These are phyloP conservation scores for Laupala kohalensis DNA, from an alignment of 1,140 invertebrate species.

Conservation along the genomic window DNA sequence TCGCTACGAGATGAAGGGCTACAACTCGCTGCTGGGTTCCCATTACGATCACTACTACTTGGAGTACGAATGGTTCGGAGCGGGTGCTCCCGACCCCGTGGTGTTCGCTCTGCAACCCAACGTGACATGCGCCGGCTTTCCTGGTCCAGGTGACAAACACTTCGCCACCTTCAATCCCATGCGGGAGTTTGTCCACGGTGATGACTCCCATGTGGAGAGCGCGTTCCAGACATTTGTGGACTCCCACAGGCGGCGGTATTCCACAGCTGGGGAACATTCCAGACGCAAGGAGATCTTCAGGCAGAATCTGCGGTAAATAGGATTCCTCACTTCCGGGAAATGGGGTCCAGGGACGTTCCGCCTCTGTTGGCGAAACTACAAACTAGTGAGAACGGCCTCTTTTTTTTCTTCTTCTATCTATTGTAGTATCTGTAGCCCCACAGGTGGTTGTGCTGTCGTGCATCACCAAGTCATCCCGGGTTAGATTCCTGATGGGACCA, in stretches of 20 bases:
- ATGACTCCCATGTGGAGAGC: conserved; percentile 56
- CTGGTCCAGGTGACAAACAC: conserved; percentile 68
- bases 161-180: conserved; percentile 84
- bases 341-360: no score
- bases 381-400: no score
- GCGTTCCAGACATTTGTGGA: conserved; percentile 67
- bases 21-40: conserved; percentile 79
- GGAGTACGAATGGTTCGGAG: conserved; percentile 60
- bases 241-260: conserved; percentile 60
- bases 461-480: no score
- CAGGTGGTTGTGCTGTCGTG: no score
- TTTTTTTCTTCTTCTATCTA: no score
- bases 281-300: conserved; percentile 67
- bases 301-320: conserved; percentile 80
- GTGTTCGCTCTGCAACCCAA: conserved; percentile 52
- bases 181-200: conserved; percentile 69
- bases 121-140: conserved; percentile 64
- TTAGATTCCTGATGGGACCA: no score
- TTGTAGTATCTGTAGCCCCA: no score
- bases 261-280: conserved; percentile 46
- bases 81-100: conserved; percentile 47
- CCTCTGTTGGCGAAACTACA: no score
- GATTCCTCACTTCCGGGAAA: no score
- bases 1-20: conserved; percentile 87
- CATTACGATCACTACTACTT: conserved; percentile 94